phyloP scores from a whole-genome alignment of 1,140 invertebrate genomes.

The Calliphora vicina region DNA sequence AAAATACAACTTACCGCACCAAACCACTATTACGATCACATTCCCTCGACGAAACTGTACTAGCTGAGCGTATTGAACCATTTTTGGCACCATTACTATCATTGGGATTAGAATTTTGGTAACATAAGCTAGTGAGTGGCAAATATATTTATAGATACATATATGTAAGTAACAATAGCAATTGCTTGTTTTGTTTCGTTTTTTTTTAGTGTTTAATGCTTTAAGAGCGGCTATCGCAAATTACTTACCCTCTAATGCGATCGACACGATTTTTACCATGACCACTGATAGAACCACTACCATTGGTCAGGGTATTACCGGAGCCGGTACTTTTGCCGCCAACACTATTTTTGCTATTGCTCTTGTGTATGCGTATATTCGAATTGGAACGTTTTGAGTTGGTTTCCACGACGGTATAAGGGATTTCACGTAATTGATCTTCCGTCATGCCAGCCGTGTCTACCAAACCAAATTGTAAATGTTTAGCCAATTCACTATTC shows the following conservation, averaged over 20 bases:
- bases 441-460: conserved; percentile 89
- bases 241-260: conserved; percentile 59
- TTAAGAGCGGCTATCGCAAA: neutral
- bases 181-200: neutral
- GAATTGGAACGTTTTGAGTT: conserved; percentile 63
- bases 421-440: conserved; percentile 87
- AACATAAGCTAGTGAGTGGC: conserved; percentile 52
- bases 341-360: conserved; percentile 60
- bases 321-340: conserved; percentile 60
- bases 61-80: conserved; percentile 60
- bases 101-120: conserved; percentile 60
- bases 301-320: conserved; percentile 59
- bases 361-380: conserved; percentile 62
- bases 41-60: conserved; percentile 59
- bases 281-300: conserved; percentile 49
- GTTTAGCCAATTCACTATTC: conserved; percentile 78
- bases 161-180: conserved; percentile 17
- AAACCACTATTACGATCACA: conserved; percentile 57
- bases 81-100: conserved; percentile 52
- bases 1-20: conserved; percentile 50
- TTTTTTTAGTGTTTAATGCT: neutral
- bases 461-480: conserved; percentile 89
- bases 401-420: conserved; percentile 88
- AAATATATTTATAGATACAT: conserved; percentile 37
- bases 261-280: conserved; percentile 60